phyloP scores from a whole-genome alignment of 2,888 invertebrate species.

The Osmoderma eremita region DNA sequence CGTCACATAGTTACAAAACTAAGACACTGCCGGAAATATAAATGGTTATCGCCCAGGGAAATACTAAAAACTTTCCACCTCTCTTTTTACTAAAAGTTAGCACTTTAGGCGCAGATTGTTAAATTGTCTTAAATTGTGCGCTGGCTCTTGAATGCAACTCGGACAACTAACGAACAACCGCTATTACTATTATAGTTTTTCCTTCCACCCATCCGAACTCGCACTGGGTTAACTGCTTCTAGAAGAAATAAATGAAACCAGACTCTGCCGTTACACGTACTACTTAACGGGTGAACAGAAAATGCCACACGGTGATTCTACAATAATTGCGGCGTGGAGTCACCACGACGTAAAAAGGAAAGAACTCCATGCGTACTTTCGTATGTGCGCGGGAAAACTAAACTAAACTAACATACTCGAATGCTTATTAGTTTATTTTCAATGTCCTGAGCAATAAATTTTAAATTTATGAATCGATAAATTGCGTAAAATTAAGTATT shows the following conservation, averaged over 20 bases:
- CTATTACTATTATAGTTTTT: conserved; percentile 12
- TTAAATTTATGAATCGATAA: too few species aligned
- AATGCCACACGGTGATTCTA: not conserved
- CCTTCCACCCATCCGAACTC: conserved; percentile 5
- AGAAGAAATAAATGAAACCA: conserved; percentile 28
- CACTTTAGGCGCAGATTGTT: not conserved
- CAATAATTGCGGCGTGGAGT: conserved; percentile 21
- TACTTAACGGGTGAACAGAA: conserved; percentile 7
- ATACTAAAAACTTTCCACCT: too few species aligned
- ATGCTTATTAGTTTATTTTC: not conserved
- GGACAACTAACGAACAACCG: conserved; percentile 10
- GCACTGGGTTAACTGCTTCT: conserved; percentile 6
- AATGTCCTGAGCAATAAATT: not conserved
- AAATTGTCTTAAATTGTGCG: not conserved
- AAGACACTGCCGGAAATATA: too few species aligned
- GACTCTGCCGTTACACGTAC: conserved; percentile 15
- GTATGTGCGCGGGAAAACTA: conserved; percentile 9
- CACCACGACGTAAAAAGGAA: conserved; percentile 5
- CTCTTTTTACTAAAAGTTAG: not conserved
- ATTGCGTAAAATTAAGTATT: too few species aligned
- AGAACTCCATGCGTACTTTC: conserved; percentile 12
- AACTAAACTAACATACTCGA: too few species aligned
- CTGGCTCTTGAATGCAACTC: too few species aligned
- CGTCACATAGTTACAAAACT: too few species aligned
- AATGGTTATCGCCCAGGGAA: too few species aligned